Evolutionary conservation across 2,113 vertebrate genomes (phyloP), one percentile per base, ranked within the genome.

Genomic region (Anarhynchus alexandrinus): DNA sequence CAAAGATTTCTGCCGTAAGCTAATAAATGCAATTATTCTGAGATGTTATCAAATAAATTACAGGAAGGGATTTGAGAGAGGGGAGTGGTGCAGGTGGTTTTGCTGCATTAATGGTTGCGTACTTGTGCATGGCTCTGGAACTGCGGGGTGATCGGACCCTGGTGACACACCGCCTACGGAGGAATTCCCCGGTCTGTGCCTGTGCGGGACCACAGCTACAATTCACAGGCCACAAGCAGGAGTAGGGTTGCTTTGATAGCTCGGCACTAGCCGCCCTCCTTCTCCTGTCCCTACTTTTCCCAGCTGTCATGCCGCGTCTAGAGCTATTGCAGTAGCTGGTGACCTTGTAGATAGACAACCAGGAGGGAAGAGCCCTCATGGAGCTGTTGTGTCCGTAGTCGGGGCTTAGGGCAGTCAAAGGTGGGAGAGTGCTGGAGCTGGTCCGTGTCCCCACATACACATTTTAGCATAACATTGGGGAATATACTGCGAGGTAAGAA

Each of bases 401-500:
- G 3, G 30, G 36, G 42, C 38, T 25, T 20, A 13, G 23, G 66
- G 66, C 42, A 36, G 36, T 18, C 18, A 15, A 9, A 27, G 23
- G 58, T 47, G 23, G 15, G 80, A 61, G 29, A 16, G 57, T 2
- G 14, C 20, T 59, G 5, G n/a, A 81, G 74, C 27, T 47, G 74
- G 32, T 61, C 21, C 4, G 1, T 27, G 38, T 15, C 30, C 49
- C n/a, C n/a, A 22, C n/a, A 23, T 10, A 14, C 1, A 3, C 1
- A 2, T 40, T 55, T 38, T 7, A 49, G 43, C 23, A 0, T 20
- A 12, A 32, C 12, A 18, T 9, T 38, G 47, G 21, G 27, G 45
- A 55, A 32, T 36, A 10, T 9, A 14, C 25, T 29, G 17, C 69
- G 29, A 59, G 42, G 42, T 66, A 66, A 42, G 64, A 84, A 81